These are phyloP conservation scores for Abscondita cerata DNA, from an alignment of 2,888 invertebrate species.

Conservation along the genomic window DNA sequence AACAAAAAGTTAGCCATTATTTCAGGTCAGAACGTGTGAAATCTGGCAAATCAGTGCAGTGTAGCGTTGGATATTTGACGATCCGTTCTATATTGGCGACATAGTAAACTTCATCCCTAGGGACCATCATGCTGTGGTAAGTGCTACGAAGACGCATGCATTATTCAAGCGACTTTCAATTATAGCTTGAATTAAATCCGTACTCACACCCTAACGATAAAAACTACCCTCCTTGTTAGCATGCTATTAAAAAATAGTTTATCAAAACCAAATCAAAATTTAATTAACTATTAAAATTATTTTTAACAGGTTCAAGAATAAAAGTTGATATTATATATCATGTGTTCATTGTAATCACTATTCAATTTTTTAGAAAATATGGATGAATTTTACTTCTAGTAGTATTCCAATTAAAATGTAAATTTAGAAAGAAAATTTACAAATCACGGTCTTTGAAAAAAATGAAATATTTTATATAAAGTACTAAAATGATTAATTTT, in stretches of 20 bases:
- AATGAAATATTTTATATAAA: conserved; percentile 18
- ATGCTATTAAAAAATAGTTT: conserved; percentile 22
- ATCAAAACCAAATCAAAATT: not conserved
- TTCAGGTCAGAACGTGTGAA: conserved; percentile 36
- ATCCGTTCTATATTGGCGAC: conserved; percentile 50
- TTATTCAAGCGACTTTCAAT: conserved; percentile 60
- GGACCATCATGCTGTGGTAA: conserved; percentile 49
- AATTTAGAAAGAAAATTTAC: conserved; percentile 1
- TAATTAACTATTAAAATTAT: no score
- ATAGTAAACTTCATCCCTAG: conserved; percentile 52
- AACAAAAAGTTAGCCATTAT: conserved; percentile 33
- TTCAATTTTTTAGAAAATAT: not conserved
- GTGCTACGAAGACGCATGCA: conserved; percentile 52
- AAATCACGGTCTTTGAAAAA: conserved; percentile 2
- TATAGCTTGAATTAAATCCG: conserved; percentile 55
- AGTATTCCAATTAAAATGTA: conserved; percentile 12
- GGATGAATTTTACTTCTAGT: no score
- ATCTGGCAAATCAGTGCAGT: conserved; percentile 55
- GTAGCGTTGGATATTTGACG: conserved; percentile 51
- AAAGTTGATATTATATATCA: no score
- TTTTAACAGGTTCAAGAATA: no score
- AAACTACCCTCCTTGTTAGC: conserved; percentile 33
- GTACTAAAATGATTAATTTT: conserved; percentile 32
- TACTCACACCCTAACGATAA: conserved; percentile 35
- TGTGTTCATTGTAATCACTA: not conserved